phyloP scores from a whole-genome alignment of 2,888 invertebrate genomes.

The Rhagium mordax region DNA sequence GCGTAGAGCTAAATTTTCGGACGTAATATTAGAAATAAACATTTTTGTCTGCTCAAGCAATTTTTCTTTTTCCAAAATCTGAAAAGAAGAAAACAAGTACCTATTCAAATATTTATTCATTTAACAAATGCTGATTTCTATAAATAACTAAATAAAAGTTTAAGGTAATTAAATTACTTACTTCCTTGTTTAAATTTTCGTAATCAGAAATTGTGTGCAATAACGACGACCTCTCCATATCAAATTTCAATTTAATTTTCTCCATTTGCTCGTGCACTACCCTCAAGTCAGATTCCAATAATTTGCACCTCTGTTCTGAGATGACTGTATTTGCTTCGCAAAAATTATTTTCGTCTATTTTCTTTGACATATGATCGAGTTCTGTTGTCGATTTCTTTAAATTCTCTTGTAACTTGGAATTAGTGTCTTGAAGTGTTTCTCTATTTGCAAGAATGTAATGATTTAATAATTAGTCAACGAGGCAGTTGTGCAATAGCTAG shows the following conservation, averaged over 20 bases:
- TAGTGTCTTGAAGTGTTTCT: slow-evolving; percentile 51
- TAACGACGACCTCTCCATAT: slow-evolving; percentile 37
- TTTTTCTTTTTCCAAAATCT: slow-evolving; percentile 53
- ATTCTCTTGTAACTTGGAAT: slow-evolving; percentile 55
- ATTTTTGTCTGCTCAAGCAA: slow-evolving; percentile 54
- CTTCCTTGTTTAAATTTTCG: slow-evolving; percentile 42
- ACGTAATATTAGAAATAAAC: slow-evolving; percentile 52
- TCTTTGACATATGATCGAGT: slow-evolving; percentile 48
- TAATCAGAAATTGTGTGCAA: slow-evolving; percentile 35
- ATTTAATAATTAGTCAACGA: too few relatives aligned
- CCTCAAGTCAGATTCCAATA: slow-evolving; percentile 49
- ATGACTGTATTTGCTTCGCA: slow-evolving; percentile 31
- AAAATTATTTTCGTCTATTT: slow-evolving; percentile 45
- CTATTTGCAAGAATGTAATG: too few relatives aligned
- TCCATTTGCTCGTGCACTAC: slow-evolving; percentile 40
- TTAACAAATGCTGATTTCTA: too few relatives aligned
- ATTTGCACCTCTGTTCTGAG: slow-evolving; percentile 45
- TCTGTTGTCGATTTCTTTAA: slow-evolving; percentile 52
- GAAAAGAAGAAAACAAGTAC: too few relatives aligned
- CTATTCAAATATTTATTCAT: too few relatives aligned
- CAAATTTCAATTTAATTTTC: slow-evolving; percentile 17
- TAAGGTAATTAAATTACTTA: neutral
- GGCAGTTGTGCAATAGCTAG: too few relatives aligned
- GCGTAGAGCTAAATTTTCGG: slow-evolving; percentile 58
- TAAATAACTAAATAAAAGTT: too few relatives aligned